These are phyloP conservation scores for Stegophylla sp. DNA, from an alignment of 2,888 invertebrate genomes.

Conservation along the genomic window DNA sequence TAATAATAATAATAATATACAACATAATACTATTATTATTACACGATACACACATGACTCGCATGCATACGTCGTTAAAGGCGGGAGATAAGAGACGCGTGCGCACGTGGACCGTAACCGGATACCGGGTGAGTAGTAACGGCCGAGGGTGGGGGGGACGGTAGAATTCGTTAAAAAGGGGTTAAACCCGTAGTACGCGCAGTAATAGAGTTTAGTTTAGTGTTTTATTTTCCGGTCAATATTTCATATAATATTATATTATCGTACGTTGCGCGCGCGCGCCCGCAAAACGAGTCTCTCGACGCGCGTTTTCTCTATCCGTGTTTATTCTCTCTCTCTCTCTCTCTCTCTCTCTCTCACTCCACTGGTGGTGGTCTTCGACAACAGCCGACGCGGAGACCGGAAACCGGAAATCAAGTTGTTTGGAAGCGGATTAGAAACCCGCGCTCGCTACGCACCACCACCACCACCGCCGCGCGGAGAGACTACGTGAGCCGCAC, in stretches of 20 bases:
- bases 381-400: neutral
- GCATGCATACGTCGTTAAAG: neutral
- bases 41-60: neutral
- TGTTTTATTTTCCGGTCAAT: slow-evolving; percentile 48
- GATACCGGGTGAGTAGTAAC: neutral
- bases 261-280: too few species aligned
- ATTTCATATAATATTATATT: slow-evolving; percentile 20
- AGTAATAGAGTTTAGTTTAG: slow-evolving; percentile 38
- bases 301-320: neutral
- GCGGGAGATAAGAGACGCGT: neutral
- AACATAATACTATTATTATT: neutral
- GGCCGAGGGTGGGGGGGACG: neutral
- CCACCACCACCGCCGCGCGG: too few species aligned
- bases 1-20: too few species aligned
- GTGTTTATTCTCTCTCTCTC: neutral
- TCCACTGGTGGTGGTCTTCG: neutral
- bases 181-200: neutral
- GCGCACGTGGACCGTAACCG: neutral
- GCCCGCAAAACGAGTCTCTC: too few species aligned
- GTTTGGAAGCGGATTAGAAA: slow-evolving; percentile 55
- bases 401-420: slow-evolving; percentile 58
- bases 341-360: neutral
- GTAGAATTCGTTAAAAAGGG: slow-evolving; percentile 14
- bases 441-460: too few species aligned
- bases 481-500: slow-evolving; percentile 26